Percentiles rank a stretch among this genome's conserved stretches.
Conservation (phyloP, 2,113 vertebrate genomes). For the Austrofundulus limnaeus region DNA sequence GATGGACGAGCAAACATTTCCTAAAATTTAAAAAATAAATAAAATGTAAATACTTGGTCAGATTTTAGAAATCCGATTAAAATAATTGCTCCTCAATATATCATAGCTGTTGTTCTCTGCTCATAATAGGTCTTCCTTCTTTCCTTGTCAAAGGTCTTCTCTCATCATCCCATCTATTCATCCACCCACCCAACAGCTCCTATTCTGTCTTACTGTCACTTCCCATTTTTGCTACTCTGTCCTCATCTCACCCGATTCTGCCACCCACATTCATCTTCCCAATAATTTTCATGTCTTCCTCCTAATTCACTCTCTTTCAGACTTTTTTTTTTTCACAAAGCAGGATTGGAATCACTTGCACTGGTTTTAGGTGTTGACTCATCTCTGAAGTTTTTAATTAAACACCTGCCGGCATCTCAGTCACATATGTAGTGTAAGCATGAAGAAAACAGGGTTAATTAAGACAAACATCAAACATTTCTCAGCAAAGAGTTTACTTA, state of each 20-base stretch:
- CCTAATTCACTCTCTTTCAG: constrained; percentile 8
- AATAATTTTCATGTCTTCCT: constrained; percentile 47
- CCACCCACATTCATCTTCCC: constrained; percentile 35
- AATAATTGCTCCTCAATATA: background rate
- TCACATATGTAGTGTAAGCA: constrained; percentile 2
- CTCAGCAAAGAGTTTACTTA: background rate
- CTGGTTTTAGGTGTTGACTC: constrained; percentile 61
- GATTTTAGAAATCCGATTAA: background rate
- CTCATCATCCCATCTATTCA: constrained; percentile 39
- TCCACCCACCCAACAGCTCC: constrained; percentile 35
- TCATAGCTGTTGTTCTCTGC: constrained; percentile 9
- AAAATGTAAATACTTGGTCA: background rate
- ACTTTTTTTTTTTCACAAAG: constrained; percentile 24
- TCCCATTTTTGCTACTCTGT: constrained; percentile 16
- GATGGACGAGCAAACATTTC: background rate
- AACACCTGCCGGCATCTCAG: constrained; percentile 59
- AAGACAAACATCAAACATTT: background rate
- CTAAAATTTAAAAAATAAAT: too few relatives aligned
- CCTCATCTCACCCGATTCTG: constrained; percentile 17
- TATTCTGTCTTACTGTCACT: constrained; percentile 40
- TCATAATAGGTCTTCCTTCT: constrained; percentile 9
- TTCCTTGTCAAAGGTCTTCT: constrained; percentile 20
- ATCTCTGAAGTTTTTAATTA: constrained; percentile 72
- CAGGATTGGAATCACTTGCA: constrained; percentile 42
- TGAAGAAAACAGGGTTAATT: background rate